phyloP scores from a whole-genome alignment of 1,140 invertebrate species.

The Eupeodes corollae region DNA sequence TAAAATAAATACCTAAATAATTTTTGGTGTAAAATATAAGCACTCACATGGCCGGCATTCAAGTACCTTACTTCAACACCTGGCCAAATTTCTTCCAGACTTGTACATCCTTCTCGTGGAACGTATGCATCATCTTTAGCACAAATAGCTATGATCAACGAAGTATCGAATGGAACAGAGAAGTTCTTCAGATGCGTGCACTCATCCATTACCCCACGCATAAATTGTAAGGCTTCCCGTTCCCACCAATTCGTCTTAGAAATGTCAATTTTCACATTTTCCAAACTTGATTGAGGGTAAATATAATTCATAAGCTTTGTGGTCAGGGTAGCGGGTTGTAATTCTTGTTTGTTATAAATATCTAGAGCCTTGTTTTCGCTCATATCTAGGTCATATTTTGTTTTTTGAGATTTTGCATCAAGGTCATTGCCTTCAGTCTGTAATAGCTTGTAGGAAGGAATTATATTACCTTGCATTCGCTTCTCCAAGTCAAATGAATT shows the following conservation, averaged over 20 bases:
- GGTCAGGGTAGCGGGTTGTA: constrained; percentile 16
- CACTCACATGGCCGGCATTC: constrained; percentile 80
- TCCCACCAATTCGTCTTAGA: constrained; percentile 50
- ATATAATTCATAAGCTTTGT: constrained; percentile 29
- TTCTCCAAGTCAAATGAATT: background rate
- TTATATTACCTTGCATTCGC: constrained; percentile 28
- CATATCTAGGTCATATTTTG: background rate
- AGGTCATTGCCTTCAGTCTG: constrained; percentile 38
- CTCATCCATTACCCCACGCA: constrained; percentile 97
- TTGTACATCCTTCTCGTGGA: constrained; percentile 67
- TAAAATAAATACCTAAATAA: constrained; percentile 60
- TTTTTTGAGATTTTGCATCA: constrained; percentile 36
- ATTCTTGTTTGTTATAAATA: background rate
- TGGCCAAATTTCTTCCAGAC: constrained; percentile 83
- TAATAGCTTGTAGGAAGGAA: constrained; percentile 37
- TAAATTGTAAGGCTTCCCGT: constrained; percentile 79
- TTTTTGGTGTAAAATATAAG: constrained; percentile 77
- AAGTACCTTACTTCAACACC: constrained; percentile 78
- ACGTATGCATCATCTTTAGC: constrained; percentile 88
- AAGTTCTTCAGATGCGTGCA: constrained; percentile 95
- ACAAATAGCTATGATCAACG: constrained; percentile 73
- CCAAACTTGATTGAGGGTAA: constrained; percentile 15
- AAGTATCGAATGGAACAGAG: constrained; percentile 70
- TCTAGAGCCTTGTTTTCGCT: background rate
- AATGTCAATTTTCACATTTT: constrained; percentile 36